phyloP scores from a whole-genome alignment of 1,140 invertebrate species.

The Uloborus diversus region DNA sequence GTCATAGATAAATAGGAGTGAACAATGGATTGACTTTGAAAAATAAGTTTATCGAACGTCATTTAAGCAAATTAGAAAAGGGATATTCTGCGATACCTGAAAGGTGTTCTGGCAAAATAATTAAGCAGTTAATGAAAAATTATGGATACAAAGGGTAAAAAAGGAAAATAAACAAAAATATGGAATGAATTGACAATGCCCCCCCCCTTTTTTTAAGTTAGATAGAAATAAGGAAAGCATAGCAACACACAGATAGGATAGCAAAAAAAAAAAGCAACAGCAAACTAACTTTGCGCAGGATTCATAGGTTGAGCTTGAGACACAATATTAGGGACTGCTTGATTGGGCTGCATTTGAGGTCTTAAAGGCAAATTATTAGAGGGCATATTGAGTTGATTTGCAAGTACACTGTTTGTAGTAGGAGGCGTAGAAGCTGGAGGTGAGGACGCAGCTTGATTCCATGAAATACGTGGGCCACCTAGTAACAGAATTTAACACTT shows the following conservation, averaged over 20 bases:
- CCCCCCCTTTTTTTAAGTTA: background rate
- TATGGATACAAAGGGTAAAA: too few species aligned
- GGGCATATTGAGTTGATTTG: slow-evolving; percentile 38
- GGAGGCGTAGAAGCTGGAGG: slow-evolving; percentile 54
- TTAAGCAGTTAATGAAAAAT: too few species aligned
- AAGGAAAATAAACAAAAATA: too few species aligned
- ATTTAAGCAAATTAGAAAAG: too few species aligned
- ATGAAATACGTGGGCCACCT: slow-evolving; percentile 45
- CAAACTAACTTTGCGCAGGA: slow-evolving; percentile 10
- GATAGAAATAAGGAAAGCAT: background rate
- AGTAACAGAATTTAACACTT: background rate
- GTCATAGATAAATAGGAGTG: too few species aligned
- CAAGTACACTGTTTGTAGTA: slow-evolving; percentile 46
- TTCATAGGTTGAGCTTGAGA: slow-evolving; percentile 38
- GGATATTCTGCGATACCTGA: too few species aligned
- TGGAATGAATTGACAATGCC: too few species aligned
- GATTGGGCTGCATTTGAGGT: slow-evolving; percentile 18
- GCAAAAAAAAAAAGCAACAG: background rate
- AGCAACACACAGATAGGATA: background rate
- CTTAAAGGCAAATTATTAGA: slow-evolving; percentile 25
- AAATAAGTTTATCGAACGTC: too few species aligned
- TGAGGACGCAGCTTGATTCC: slow-evolving; percentile 49
- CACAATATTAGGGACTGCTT: slow-evolving; percentile 9
- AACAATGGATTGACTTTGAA: too few species aligned
- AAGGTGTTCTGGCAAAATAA: too few species aligned